phyloP scores from a whole-genome alignment of 2,888 invertebrate genomes.

The Tenthredo distinguenda region DNA sequence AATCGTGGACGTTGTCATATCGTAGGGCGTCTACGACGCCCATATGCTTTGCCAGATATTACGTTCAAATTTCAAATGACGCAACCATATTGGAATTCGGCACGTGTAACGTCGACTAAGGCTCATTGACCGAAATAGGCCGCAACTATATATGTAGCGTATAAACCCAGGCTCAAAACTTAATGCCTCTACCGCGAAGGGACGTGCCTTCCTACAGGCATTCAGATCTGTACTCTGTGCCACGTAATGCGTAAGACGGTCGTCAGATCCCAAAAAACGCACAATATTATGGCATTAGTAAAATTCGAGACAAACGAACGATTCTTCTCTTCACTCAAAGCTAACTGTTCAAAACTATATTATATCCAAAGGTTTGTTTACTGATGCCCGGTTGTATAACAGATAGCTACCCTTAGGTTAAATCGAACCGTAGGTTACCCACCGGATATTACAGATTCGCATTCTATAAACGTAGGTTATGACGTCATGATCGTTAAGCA shows the following conservation, averaged over 20 bases:
- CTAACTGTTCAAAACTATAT: not conserved
- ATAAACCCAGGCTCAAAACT: slow-evolving; percentile 27
- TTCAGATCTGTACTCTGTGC: not conserved
- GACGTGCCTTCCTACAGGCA: not conserved
- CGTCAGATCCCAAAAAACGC: not conserved
- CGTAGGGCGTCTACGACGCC: slow-evolving; percentile 23
- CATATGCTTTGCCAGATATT: slow-evolving; percentile 37
- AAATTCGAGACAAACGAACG: not conserved
- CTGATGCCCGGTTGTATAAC: no score
- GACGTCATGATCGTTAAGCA: no score
- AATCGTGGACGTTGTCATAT: slow-evolving; percentile 37
- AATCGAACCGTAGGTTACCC: no score
- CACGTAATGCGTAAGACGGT: not conserved
- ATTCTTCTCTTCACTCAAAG: not conserved
- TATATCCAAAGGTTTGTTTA: not conserved
- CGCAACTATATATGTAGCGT: slow-evolving; percentile 4
- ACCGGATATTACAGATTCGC: no score
- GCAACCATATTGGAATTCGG: slow-evolving; percentile 43
- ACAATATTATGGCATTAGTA: not conserved
- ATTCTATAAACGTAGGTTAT: no score
- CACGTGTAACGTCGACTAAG: not conserved
- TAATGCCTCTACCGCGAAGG: slow-evolving; percentile 11
- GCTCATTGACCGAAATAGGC: slow-evolving; percentile 47
- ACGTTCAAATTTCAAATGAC: slow-evolving; percentile 40
- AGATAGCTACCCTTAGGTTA: no score